Base-by-base conservation (phyloP, 2,113 vertebrate genomes). In the Miniopterus natalensis region DNA sequence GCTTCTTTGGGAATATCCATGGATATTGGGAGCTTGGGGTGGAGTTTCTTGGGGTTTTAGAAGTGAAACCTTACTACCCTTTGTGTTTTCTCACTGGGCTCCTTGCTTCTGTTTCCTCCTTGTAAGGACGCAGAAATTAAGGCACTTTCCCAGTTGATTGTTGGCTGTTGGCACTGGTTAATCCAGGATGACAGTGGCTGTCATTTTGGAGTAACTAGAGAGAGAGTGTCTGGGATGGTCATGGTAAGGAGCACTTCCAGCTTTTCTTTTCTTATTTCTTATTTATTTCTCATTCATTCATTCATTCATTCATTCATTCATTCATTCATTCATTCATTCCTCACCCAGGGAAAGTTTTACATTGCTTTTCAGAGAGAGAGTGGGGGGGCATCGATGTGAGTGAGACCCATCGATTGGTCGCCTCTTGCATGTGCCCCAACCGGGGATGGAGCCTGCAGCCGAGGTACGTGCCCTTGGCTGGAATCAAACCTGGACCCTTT, bases 61-160 rank as follows among this genome's bases (percentile, higher is more conserved):
- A 90, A 95, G 20, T 77, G 55, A 96, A 92, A 96, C 65, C 47
- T 94, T 47, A 71, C 42, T 31, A 86, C 40, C 6, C 47, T n/a
- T 85, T 68, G 9, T 6, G 73, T 81, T 95, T 95, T 42, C 49
- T 96, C 65, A 57, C 75, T 81, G 25, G 51, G 31, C 57, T 81
- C 21, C 47, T 86, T 68, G n/a, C n/a, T 94, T 88, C 84, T 95
- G 36, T 96, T 91, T 96, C 55, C 18, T 89, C 27, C 6, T 8
- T 87, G 53, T 79, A 92, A 74, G 40, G 75, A 84, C 53, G 31
- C 49, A 49, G 75, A 81, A 79, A 61, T 94, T 68, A 61, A 25
- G 94, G 84, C 47, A 36, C 87, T 94, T 92, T 70, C 73, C 61
- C 11, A 14, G 77, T 53, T 85, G 42, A 88, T 84, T 88, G 66